Conservation (phyloP, 1,140 invertebrate species). For the Drosophila orena region DNA sequence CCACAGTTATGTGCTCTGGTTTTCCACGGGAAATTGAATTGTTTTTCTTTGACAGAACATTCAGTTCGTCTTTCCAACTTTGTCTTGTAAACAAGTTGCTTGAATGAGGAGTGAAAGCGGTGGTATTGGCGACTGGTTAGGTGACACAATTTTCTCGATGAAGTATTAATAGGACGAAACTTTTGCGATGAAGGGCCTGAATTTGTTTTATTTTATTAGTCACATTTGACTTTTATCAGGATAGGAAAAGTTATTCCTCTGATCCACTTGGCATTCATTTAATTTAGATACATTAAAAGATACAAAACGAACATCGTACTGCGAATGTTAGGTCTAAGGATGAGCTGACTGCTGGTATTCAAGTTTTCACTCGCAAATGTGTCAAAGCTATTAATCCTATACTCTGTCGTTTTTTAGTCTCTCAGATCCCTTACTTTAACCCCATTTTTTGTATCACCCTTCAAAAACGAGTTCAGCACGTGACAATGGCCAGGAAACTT, state of each 20-base stretch:
- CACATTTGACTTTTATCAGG: slow-evolving; percentile 58
- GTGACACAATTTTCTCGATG: slow-evolving; percentile 68
- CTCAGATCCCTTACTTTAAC: not conserved
- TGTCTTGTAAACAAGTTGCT: slow-evolving; percentile 74
- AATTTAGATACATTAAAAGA: slow-evolving; percentile 7
- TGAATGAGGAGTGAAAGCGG: not conserved
- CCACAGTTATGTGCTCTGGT: slow-evolving; percentile 59
- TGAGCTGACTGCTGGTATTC: not conserved
- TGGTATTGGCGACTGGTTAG: slow-evolving; percentile 1
- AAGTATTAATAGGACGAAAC: slow-evolving; percentile 72
- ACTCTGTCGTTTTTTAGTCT: slow-evolving; percentile 1
- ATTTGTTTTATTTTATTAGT: slow-evolving; percentile 46
- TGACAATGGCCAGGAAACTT: slow-evolving; percentile 73
- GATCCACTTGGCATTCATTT: slow-evolving; percentile 28
- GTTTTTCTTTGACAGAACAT: slow-evolving; percentile 66
- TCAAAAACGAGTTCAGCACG: slow-evolving; percentile 53
- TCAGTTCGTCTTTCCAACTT: slow-evolving; percentile 45
- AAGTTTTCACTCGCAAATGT: not conserved
- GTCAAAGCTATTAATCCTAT: not conserved
- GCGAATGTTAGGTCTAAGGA: not conserved
- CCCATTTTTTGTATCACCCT: slow-evolving; percentile 27
- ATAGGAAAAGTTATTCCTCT: slow-evolving; percentile 5
- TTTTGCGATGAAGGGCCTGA: slow-evolving; percentile 25
- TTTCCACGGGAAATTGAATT: slow-evolving; percentile 75
- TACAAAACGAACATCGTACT: not conserved